Base-by-base conservation (phyloP, 2,888 invertebrate species). In the Melinaea marsaeus region DNA sequence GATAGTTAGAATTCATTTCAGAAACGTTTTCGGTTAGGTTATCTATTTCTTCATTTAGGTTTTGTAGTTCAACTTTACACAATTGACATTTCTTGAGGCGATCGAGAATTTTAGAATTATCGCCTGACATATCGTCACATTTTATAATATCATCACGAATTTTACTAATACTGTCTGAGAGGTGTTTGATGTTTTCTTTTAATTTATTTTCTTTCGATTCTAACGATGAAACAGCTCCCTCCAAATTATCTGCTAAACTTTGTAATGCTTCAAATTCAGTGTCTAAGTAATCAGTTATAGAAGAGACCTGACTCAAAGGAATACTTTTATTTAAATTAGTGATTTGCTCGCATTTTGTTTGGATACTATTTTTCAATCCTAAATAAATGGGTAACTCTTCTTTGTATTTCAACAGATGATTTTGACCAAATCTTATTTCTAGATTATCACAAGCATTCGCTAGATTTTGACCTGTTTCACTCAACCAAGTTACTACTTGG, bases 51-150 rank as follows among this genome's bases (percentile, higher is more conserved):
- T 93, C 92, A 72, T 93, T 94, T 60, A 94, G 93, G 58, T 92
- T 91, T 60, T 93, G 92, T n/a, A 98, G 84, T 72, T 96, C 94
- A 35, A 86, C 90, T 79, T 95, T 95, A 33, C 97, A 86, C 5
- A 92, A 91, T 77, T 95, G 94, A 71, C 96, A 95, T 67, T 93
- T 94, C 66, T 95, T 92, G 2, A 98, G 89, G 62, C 97, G 93
- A 70, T 94, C 94, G 61, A 97, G 91, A 63, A 98, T 95, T 78
- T 96, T 96, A 1, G 93, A 92, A 75, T 97, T 97, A 72, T 96
- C 95, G 0, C 98, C 98, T 3, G 96, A 95, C 85, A 97, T 92
- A 76, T 97, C 97, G 78, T 97, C 97, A 78, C 97, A 97, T 81
- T 95, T 95, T 54, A 96, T 95, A n/a, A 97, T 93, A 54, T 94